phyloP scores from a whole-genome alignment of 2,113 vertebrate genomes.

The Anser brachyrhynchus region DNA sequence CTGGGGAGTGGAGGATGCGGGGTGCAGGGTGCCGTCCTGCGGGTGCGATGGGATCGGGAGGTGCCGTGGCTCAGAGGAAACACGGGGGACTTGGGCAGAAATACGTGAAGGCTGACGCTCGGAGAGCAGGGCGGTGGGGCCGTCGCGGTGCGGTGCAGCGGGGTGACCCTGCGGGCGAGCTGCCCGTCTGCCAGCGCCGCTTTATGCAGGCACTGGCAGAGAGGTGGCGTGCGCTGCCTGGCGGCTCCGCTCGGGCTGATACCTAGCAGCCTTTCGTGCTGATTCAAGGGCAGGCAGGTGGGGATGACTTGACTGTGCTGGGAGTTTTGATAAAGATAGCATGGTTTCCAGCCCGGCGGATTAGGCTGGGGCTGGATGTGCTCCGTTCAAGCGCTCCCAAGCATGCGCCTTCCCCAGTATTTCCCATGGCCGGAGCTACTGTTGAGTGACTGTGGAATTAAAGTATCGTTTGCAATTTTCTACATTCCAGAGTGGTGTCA shows the following conservation, averaged over 20 bases:
- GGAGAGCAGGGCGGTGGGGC: not conserved
- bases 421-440: slow-evolving; percentile 39
- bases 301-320: not conserved
- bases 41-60: not conserved
- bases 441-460: slow-evolving; percentile 55
- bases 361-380: not conserved
- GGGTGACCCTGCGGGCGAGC: not conserved
- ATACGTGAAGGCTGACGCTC: too few species aligned
- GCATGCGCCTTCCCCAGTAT: not conserved
- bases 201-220: not conserved
- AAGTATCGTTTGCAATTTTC: slow-evolving; percentile 41
- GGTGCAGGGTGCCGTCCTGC: too few species aligned
- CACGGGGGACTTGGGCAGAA: not conserved
- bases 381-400: not conserved
- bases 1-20: not conserved
- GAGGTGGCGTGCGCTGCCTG: not conserved
- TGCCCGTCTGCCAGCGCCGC: rapidly evolving
- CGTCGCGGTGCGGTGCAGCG: rapidly evolving
- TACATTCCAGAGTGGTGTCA: slow-evolving; percentile 41
- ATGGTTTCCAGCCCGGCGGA: not conserved
- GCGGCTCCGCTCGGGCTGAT: rapidly evolving
- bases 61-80: not conserved
- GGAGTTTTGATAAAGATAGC: not conserved
- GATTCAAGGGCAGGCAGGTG: not conserved
- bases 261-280: not conserved